These are phyloP conservation scores for Sycobia sp. DNA, from an alignment of 1,140 invertebrate genomes.

Conservation along the genomic window DNA sequence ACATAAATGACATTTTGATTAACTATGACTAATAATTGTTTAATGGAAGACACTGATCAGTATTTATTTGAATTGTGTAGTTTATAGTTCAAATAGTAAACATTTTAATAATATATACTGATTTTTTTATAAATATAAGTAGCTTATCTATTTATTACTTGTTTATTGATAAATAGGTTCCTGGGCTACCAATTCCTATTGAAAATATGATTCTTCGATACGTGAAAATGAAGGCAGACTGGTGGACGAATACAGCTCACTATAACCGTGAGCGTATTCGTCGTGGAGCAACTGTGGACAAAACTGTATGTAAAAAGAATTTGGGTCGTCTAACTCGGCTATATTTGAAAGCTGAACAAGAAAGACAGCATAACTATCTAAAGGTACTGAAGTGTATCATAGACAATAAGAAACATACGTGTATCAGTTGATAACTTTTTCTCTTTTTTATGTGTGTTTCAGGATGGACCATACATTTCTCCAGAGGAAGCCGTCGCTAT, in stretches of 20 bases:
- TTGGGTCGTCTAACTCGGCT: conserved; percentile 93
- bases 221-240: conserved; percentile 99
- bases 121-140: too few species aligned
- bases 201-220: conserved; percentile 99
- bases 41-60: too few species aligned
- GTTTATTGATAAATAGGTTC: conserved; percentile 68
- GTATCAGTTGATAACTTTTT: conserved; percentile 8
- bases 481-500: conserved; percentile 99
- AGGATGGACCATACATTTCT: conserved; percentile 98
- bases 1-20: too few species aligned
- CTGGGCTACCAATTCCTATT: conserved; percentile 97
- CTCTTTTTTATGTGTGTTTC: conserved; percentile 37
- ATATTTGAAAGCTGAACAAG: conserved; percentile 98
- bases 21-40: too few species aligned
- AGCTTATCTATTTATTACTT: too few species aligned
- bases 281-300: conserved; percentile 94
- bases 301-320: conserved; percentile 99
- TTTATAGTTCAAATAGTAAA: too few species aligned
- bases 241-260: conserved; percentile 99
- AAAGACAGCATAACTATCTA: conserved; percentile 98
- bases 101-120: too few species aligned
- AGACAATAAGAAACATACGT: background rate
- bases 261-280: conserved; percentile 97
- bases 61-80: too few species aligned
- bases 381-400: conserved; percentile 65